phyloP scores from a whole-genome alignment of 2,113 vertebrate species.

The Coturnix japonica region DNA sequence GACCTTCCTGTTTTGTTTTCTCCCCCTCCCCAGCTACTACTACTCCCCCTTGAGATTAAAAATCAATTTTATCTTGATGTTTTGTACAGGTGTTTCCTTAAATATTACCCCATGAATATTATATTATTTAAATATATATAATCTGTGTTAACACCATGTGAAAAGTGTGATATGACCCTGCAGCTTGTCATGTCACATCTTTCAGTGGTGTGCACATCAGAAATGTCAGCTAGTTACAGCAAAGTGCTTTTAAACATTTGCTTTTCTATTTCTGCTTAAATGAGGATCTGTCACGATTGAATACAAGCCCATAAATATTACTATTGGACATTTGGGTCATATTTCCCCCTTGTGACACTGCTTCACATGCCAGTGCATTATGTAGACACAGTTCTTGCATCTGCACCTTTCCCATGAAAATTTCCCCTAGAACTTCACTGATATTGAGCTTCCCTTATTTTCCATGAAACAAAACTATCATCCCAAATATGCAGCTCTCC shows the following conservation, averaged over 20 bases:
- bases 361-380: not conserved
- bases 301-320: not conserved
- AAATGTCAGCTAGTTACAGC: not conserved
- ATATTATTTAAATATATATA: not conserved
- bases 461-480: not conserved
- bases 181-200: not conserved
- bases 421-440: not conserved
- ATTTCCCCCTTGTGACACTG: not conserved
- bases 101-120: not conserved
- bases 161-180: not conserved
- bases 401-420: not conserved
- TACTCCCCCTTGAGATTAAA: not conserved
- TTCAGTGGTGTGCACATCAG: not conserved
- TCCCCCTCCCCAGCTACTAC: not conserved
- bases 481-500: not conserved
- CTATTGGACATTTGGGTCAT: not conserved
- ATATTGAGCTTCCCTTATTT: not conserved
- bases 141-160: not conserved
- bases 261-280: not conserved
- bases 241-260: not conserved
- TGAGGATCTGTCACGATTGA: not conserved
- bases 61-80: not conserved
- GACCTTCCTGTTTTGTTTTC: not conserved
- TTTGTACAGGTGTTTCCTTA: not conserved
- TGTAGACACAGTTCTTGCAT: accelerated